Evolutionary conservation across 2,113 vertebrate genomes (phyloP), one percentile per base, ranked within the genome.

Genomic region (Eulemur macaco): DNA sequence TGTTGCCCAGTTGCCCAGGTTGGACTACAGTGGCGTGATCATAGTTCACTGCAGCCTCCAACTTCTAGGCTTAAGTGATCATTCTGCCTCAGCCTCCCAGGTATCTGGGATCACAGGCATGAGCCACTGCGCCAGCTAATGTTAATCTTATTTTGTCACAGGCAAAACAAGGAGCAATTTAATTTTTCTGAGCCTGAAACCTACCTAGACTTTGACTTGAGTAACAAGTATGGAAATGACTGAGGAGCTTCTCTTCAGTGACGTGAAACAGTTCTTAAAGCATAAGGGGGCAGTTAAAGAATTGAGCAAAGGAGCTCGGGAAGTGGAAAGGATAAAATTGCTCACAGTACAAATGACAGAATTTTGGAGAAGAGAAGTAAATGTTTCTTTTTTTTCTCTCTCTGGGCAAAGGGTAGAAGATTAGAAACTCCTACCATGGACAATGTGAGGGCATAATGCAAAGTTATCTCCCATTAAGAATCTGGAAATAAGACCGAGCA

Each of bases 141-240:
- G 2, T 95, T 68, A 64, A 21, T 73, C 14, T 95, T 81, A 45
- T 45, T 94, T 77, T 83, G 73, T 80, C 60, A 60, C 3, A 86
- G 73, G 23, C 37, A 94, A 95, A 95, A 83, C 17, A 54, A 37
- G 4, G 76, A 80, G 47, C 60, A 91, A 69, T 73, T 90, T 23
- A 54, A 66, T 68, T 92, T 96, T 96, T 86, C 60, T 93, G 39
- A 93, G 60, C 31, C 13, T 56, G 37, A 52, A 74, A 15, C 42
- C 68, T 95, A 66, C 42, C 68, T 93, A 66, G n/a, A 71, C 25
- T 95, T 91, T 86, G 82, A 47, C 56, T 87, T 96, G 76, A 81
- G 42, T 83, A 86, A 86, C 76, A 92, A 37, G 76, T 58, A 83
- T 25, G 23, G 56, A 93, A 95, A 86, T 89, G 56, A 69, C 82